Evolutionary conservation across 2,888 invertebrate genomes (phyloP), one percentile per base, ranked within the genome.

Genomic region (Erebia ligea): DNA sequence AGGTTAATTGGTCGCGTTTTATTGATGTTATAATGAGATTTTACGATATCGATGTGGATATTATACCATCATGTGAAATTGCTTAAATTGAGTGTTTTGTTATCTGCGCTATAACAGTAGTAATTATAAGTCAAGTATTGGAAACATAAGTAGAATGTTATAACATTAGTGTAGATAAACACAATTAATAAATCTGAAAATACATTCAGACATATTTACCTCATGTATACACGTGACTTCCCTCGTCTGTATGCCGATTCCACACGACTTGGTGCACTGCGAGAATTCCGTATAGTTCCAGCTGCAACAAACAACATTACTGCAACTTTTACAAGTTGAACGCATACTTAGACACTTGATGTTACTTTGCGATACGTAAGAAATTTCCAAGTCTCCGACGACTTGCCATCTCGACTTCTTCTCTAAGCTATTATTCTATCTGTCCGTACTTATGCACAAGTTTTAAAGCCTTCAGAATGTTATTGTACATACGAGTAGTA

Each of bases 241-340:
- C 72, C 99, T 94, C 0, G 97, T 97, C 90, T 98, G 98, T 76
- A 97, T 96, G 0, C 99, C 99, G 77, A 98, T 97, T 45, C 99
- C 99, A 84, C 99, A 99, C 2, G 97, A 96, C 86, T 97, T 98
- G 21, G 98, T 97, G 89, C 99, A 99, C 21, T 96, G 95, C 0
- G 97, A 96, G 84, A 97, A 98, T 68, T 98, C 97, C 0, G 98
- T 97, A 79, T 97, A 96, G 84, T 98, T 98, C 98, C 98, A 98
- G 79, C 95, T 95, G 86, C 42, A 85, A 82, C 68, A 79, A 81
- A 80, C 72, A 75, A 61, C 65, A 61, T 45, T 8, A 45, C 11
- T 21, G 11, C 58, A 67, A 58, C 25, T 66, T 66, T 45, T 54
- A 19, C 34, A 40, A 45, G 19, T 45, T 57, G 15, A 57, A 56